Percentiles rank a stretch among this genome's conserved stretches.
Evolutionary conservation across 2,888 invertebrate species (phyloP).

Genomic region (Drosophila borealis): DNA sequence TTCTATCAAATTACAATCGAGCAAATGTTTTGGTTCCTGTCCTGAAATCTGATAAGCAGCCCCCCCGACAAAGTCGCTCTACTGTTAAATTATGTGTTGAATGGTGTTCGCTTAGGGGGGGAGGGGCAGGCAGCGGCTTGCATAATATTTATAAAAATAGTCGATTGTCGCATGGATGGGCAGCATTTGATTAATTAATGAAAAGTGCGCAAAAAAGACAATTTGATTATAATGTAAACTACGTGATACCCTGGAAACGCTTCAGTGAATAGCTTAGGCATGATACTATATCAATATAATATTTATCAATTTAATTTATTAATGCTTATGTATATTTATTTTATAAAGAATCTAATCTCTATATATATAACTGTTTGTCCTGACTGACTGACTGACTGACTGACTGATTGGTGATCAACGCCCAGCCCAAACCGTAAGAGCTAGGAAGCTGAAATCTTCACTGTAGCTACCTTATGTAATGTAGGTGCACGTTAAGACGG

Average conservation of each 20-base stretch:
- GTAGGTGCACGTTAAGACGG: too few species aligned
- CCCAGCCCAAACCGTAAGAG: too few species aligned
- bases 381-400: too few species aligned
- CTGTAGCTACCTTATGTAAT: too few species aligned
- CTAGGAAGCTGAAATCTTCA: too few species aligned
- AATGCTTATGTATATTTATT: too few species aligned
- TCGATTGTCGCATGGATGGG: constrained; percentile 62
- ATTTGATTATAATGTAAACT: constrained; percentile 6
- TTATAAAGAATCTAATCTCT: too few species aligned
- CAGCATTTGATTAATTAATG: constrained; percentile 69
- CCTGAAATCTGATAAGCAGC: constrained; percentile 65
- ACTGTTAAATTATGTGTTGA: constrained; percentile 71
- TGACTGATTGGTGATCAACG: too few species aligned
- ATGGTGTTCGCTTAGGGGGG: background rate
- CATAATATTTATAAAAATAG: constrained; percentile 49
- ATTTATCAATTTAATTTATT: background rate
- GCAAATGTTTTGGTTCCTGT: constrained; percentile 31
- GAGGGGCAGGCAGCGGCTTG: constrained; percentile 9
- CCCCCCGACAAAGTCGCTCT: constrained; percentile 73
- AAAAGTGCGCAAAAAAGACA: constrained; percentile 15
- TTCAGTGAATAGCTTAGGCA: background rate
- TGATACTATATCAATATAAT: background rate
- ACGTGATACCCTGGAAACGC: background rate
- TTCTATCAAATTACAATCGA: constrained; percentile 68
- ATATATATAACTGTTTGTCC: too few species aligned